Evolutionary conservation across 2,113 vertebrate genomes (phyloP), one percentile per base, ranked within the genome.

Genomic region (Urocitellus parryii): DNA sequence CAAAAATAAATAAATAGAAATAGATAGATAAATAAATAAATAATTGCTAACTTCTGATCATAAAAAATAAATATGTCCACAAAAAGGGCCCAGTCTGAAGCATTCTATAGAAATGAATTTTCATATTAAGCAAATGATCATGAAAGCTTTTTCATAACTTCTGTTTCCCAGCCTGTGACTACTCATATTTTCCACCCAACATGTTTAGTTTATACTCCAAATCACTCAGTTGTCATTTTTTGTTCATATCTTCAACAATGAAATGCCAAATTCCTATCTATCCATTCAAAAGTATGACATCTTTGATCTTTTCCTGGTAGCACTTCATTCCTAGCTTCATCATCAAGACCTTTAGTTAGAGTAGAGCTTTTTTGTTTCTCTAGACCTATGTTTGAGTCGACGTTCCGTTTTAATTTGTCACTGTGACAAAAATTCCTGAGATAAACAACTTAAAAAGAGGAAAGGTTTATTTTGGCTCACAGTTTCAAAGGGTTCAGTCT

Each of bases 251-350:
- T 51, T 25, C 45, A 56, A 37, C 24, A n/a, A 27, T 11, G 51
- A 51, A 68, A 42, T 24, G 5, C 2, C 24, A 67, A 12, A 4
- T 67, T 4, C 37, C 2, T 81, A 24, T 42, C 25, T 1, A 76
- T 20, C 11, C 8, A 6, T 83, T 84, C 9, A 67, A 34, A 96
- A 61, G 16, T 8, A 58, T 14, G 51, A 70, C 3, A 1, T 51
- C 34, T 84, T 18, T 80, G 16, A 25, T 25, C 6, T 2, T 84
- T 56, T 18, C 34, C 22, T 82, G 77, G 32, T 27, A 94, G 48
- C 2, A 11, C 29, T 7, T 29, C 2, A 27, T 73, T 56, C 14
- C 48, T 32, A 51, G 0, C 0, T 24, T 34, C 12, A 34, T 6
- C 29, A 83, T 22, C 10, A 29, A 79, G 13, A 48, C 16, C 68